Percentiles rank a stretch among this genome's conserved stretches.
These are phyloP conservation scores for Tribolium madens DNA, from an alignment of 1,140 invertebrate genomes.

Conservation along the genomic window DNA sequence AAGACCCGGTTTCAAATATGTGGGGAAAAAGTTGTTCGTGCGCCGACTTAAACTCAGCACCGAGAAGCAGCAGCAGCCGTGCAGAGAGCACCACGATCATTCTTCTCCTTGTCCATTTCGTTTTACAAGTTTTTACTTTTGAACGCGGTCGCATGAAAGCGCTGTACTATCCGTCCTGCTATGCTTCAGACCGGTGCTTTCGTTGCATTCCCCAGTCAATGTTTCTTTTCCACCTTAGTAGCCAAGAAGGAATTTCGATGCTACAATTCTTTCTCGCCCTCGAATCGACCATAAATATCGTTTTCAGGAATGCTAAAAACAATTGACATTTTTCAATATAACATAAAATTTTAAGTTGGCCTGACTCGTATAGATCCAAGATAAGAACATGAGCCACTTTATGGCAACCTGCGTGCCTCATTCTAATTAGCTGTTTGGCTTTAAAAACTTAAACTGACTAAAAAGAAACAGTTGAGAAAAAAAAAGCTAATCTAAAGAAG, in stretches of 20 bases:
- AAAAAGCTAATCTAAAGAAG: too few species aligned
- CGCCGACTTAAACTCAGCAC: slow-evolving; percentile 40
- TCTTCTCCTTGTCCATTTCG: slow-evolving; percentile 45
- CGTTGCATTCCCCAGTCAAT: slow-evolving; percentile 9
- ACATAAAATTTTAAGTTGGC: slow-evolving; percentile 2
- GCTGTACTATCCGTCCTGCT: slow-evolving; percentile 45
- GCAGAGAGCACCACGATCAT: slow-evolving; percentile 22
- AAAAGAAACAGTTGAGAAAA: too few species aligned
- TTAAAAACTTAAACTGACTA: too few species aligned
- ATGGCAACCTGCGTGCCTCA: not conserved
- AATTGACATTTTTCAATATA: slow-evolving; percentile 25
- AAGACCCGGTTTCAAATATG: slow-evolving; percentile 49
- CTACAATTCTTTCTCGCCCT: slow-evolving; percentile 41
- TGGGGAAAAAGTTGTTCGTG: slow-evolving; percentile 48
- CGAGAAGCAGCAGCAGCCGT: slow-evolving; percentile 37
- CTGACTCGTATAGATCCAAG: not conserved
- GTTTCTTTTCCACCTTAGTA: slow-evolving; percentile 36
- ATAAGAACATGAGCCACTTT: not conserved
- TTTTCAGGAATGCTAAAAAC: slow-evolving; percentile 39
- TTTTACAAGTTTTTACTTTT: slow-evolving; percentile 56
- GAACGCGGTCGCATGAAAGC: slow-evolving; percentile 30
- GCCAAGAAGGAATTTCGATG: slow-evolving; percentile 33
- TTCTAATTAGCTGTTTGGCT: slow-evolving; percentile 10
- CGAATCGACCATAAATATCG: slow-evolving; percentile 22
- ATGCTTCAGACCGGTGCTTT: not conserved